These are phyloP conservation scores for Mesocricetus auratus DNA, from an alignment of 2,113 vertebrate genomes.

Conservation along the genomic window DNA sequence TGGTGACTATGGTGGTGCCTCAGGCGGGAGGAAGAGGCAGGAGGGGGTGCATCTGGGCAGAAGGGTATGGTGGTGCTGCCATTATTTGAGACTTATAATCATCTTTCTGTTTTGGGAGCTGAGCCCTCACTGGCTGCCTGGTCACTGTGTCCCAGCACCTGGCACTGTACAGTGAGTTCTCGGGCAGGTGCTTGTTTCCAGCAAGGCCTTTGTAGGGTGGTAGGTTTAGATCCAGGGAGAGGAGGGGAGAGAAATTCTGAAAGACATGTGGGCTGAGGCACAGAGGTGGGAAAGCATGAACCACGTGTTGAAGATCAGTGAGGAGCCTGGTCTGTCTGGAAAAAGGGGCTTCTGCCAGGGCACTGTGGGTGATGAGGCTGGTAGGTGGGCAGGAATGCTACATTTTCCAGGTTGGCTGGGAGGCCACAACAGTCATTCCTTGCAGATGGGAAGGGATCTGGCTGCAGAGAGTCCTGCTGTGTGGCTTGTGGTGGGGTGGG, in stretches of 20 bases:
- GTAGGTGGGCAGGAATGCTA: slow-evolving; percentile 80
- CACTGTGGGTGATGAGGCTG: slow-evolving; percentile 77
- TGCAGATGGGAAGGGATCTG: slow-evolving; percentile 62
- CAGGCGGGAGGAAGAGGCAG: neutral
- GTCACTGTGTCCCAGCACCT: neutral
- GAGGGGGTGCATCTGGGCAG: neutral
- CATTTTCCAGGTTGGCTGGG: slow-evolving; percentile 78
- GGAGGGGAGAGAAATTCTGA: slow-evolving; percentile 40
- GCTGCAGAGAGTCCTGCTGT: slow-evolving; percentile 7
- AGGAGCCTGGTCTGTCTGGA: slow-evolving; percentile 79
- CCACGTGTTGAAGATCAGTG: slow-evolving; percentile 72
- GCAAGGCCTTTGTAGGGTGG: neutral
- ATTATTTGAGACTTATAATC: neutral
- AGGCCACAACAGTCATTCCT: slow-evolving; percentile 72
- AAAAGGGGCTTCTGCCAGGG: slow-evolving; percentile 73
- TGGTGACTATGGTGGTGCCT: neutral
- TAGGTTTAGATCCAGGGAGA: neutral
- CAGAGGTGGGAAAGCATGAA: slow-evolving; percentile 80
- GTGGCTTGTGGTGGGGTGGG: neutral
- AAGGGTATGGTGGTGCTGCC: neutral
- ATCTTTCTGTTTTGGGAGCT: neutral
- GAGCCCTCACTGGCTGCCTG: neutral
- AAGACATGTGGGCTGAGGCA: slow-evolving; percentile 67
- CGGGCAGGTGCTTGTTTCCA: neutral
- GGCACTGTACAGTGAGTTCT: neutral